A percentile compares a stretch with the other conserved stretches of the same genome.
These are phyloP conservation scores for Latrodectus geometricus DNA, from an alignment of 1,140 invertebrate genomes.

Conservation along the genomic window DNA sequence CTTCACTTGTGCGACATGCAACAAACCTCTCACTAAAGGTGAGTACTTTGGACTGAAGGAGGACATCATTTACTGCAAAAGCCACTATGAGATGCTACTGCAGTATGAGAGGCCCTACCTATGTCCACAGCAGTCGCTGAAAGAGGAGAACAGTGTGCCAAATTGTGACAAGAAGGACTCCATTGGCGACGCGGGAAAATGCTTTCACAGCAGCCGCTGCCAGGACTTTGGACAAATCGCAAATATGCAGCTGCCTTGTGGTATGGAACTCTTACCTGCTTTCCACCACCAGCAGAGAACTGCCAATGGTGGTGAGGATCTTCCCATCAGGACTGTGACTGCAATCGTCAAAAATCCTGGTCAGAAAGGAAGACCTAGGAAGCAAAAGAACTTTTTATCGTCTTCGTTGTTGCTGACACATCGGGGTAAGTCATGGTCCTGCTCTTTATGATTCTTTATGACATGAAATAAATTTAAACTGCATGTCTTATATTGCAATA, in stretches of 20 bases:
- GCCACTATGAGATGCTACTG: conserved; percentile 68
- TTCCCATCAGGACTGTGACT: not conserved
- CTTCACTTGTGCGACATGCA: conserved; percentile 89
- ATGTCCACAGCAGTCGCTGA: conserved; percentile 58
- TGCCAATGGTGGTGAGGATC: conserved; percentile 15
- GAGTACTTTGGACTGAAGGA: conserved; percentile 82
- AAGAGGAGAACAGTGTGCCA: conserved; percentile 14
- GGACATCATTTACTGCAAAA: conserved; percentile 70
- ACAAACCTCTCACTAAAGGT: conserved; percentile 74
- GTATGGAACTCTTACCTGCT: not conserved
- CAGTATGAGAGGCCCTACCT: conserved; percentile 62
- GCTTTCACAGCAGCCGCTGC: not conserved
- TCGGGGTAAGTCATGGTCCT: conserved; percentile 35
- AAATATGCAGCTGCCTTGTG: not conserved
- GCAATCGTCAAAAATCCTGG: conserved; percentile 32
- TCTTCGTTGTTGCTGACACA: conserved; percentile 37
- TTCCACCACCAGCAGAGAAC: conserved; percentile 7
- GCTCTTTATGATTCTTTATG: not conserved
- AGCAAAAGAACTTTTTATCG: conserved; percentile 55
- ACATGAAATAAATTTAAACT: not conserved
- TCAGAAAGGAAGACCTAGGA: conserved; percentile 60
- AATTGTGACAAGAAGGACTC: not conserved
- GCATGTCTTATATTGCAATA: not conserved
- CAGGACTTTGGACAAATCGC: conserved; percentile 8
- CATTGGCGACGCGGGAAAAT: not conserved